Percentiles rank a stretch among this genome's conserved stretches.
Conservation (phyloP, 1,140 invertebrate genomes). For the Euborellia annulipes region DNA sequence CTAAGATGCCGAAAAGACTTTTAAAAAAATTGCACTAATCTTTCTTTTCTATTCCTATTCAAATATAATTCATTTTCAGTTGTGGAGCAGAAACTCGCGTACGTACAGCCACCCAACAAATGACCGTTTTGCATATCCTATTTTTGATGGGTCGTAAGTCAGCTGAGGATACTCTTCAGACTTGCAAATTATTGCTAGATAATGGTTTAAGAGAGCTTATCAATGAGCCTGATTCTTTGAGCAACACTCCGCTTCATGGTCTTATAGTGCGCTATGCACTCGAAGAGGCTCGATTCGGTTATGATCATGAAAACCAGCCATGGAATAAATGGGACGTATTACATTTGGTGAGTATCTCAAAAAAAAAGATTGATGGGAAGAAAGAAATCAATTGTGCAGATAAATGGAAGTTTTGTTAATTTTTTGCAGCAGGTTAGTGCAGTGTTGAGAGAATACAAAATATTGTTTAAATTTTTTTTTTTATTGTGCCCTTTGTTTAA, state of each 20-base stretch:
- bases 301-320: constrained; percentile 32
- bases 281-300: constrained; percentile 51
- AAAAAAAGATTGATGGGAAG: too few species aligned
- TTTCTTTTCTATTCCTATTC: too few species aligned
- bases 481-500: too few species aligned
- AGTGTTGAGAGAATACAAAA: too few species aligned
- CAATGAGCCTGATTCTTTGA: constrained; percentile 52
- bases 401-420: too few species aligned
- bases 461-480: too few species aligned
- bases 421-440: too few species aligned
- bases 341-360: too few species aligned
- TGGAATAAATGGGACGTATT: constrained; percentile 60
- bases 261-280: constrained; percentile 53
- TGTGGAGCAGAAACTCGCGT: constrained; percentile 49
- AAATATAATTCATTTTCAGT: too few species aligned
- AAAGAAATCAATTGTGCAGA: too few species aligned
- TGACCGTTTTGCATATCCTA: constrained; percentile 51
- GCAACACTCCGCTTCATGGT: constrained; percentile 45
- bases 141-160: constrained; percentile 44
- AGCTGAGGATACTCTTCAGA: constrained; percentile 49
- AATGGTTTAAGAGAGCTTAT: constrained; percentile 50
- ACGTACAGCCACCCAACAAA: constrained; percentile 52
- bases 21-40: too few species aligned
- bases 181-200: constrained; percentile 44
- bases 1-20: too few species aligned